A percentile compares a stretch with the other conserved stretches of the same genome.
Conservation (phyloP, 2,113 vertebrate species). For the Verasper variegatus region DNA sequence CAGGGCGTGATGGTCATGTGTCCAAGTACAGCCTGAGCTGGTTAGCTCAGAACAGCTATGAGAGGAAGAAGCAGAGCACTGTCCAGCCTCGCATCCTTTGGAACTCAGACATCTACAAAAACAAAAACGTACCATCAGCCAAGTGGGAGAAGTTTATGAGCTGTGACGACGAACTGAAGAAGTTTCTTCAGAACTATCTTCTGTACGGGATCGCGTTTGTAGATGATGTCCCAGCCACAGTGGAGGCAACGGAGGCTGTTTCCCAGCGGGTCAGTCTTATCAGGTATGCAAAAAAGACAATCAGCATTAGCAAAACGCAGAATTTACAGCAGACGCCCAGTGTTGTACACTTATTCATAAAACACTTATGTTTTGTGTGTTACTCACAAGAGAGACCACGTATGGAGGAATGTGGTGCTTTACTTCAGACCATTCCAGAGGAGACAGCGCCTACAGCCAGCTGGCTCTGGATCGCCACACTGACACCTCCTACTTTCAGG, state of each 20-base stretch:
- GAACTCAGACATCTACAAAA: conserved; percentile 87
- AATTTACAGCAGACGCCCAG: background rate
- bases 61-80: conserved; percentile 83
- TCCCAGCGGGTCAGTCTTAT: conserved; percentile 89
- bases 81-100: conserved; percentile 88
- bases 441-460: conserved; percentile 92
- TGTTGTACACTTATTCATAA: background rate
- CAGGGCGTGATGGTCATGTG: conserved; percentile 91
- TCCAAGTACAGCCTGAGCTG: conserved; percentile 88
- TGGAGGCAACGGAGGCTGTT: conserved; percentile 87
- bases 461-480: conserved; percentile 92
- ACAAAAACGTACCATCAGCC: conserved; percentile 80
- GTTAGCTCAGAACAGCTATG: conserved; percentile 90
- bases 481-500: conserved; percentile 94
- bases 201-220: conserved; percentile 92
- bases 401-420: conserved; percentile 94
- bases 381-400: conserved; percentile 87
- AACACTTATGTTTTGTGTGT: conserved; percentile 17
- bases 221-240: conserved; percentile 87
- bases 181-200: conserved; percentile 89
- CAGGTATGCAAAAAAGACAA: conserved; percentile 78
- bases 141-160: conserved; percentile 87
- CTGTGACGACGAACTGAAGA: conserved; percentile 87
- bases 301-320: background rate
- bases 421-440: conserved; percentile 92